Evolutionary conservation across 2,888 invertebrate genomes (phyloP).

Genomic region (Smittia aterrima): DNA sequence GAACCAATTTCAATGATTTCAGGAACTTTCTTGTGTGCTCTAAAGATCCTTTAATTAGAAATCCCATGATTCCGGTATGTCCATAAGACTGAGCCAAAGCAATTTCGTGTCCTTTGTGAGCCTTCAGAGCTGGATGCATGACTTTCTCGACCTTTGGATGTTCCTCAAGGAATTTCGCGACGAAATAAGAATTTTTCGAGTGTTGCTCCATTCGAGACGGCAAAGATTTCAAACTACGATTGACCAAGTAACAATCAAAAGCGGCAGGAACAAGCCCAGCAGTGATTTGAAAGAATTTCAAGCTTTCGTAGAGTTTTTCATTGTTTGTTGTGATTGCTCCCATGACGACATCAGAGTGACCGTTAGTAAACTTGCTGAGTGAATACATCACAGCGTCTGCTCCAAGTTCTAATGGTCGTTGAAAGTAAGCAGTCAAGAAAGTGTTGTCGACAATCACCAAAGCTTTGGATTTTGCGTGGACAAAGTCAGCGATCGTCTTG

Average conservation of each 20-base stretch:
- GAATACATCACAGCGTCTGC: slow-evolving; percentile 47
- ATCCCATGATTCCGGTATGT: slow-evolving; percentile 67
- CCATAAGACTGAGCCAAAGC: slow-evolving; percentile 61
- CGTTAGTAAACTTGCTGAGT: slow-evolving; percentile 47
- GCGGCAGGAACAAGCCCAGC: slow-evolving; percentile 68
- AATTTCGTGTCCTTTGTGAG: slow-evolving; percentile 63
- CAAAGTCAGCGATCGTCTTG: slow-evolving; percentile 23
- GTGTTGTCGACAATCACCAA: slow-evolving; percentile 45
- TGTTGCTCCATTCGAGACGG: slow-evolving; percentile 71
- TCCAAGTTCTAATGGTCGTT: slow-evolving; percentile 47
- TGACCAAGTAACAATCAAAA: slow-evolving; percentile 75
- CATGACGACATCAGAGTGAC: slow-evolving; percentile 47
- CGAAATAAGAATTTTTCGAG: slow-evolving; percentile 61
- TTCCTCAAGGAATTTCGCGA: slow-evolving; percentile 64
- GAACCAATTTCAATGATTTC: slow-evolving; percentile 58
- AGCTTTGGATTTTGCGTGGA: slow-evolving; percentile 2
- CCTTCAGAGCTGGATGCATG: slow-evolving; percentile 60
- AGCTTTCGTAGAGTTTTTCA: slow-evolving; percentile 52
- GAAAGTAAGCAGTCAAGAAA: slow-evolving; percentile 45
- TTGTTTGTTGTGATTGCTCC: slow-evolving; percentile 45
- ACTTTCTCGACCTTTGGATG: slow-evolving; percentile 61
- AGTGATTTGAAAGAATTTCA: slow-evolving; percentile 62
- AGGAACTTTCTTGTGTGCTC: slow-evolving; percentile 58
- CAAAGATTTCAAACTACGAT: slow-evolving; percentile 72
- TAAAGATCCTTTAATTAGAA: slow-evolving; percentile 60